Evolutionary conservation across 2,888 invertebrate species (phyloP), one percentile per base, ranked within the genome.

Genomic region (Melinaea menophilus): DNA sequence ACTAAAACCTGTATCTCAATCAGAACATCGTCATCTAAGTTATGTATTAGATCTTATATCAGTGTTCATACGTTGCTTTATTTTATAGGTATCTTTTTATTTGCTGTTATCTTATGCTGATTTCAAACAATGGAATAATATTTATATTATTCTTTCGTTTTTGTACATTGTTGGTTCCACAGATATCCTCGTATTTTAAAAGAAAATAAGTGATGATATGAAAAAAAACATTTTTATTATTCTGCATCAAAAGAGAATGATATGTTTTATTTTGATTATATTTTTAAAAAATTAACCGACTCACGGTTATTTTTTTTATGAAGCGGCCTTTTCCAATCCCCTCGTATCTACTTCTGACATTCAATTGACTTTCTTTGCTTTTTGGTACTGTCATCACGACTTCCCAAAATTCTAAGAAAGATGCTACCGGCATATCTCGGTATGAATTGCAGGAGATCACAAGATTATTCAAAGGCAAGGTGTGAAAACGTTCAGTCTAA

Each of bases 401-500:
- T 58, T 33, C 59, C 60, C 41, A 46, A 66, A 63, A 64, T 68
- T 57, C 48, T 61, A 69, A 67, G 61, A 61, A 55, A 67, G 45
- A 59, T 47, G 59, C 66, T 60, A 11, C 57, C 61, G 57, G 64
- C 65, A 66, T 62, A 67, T 69, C 65, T 67, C 68, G 64, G 67
- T 66, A 64, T 65, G 70, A 71, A 72, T 72, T 72, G 71, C 70
- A 80, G 78, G 77, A 76, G 74, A 81, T 80, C 79, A 77, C 75
- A 79, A 77, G 76, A 77, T 73, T 78, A 82, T 79, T 86, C 82
- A 86, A 84, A 84, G 79, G 79, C 78, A 74, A 72, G 85, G 86
- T 84, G 86, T 84, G 84, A 88, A 89, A 86, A 86, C 85, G 80
- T 79, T 79, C 73, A 78, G 77, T 74, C 78, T 81, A 82, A 82